Evolutionary conservation across 2,888 invertebrate genomes (phyloP), one percentile per base, ranked within the genome.

Genomic region (Lepeophtheirus nordmannii): DNA sequence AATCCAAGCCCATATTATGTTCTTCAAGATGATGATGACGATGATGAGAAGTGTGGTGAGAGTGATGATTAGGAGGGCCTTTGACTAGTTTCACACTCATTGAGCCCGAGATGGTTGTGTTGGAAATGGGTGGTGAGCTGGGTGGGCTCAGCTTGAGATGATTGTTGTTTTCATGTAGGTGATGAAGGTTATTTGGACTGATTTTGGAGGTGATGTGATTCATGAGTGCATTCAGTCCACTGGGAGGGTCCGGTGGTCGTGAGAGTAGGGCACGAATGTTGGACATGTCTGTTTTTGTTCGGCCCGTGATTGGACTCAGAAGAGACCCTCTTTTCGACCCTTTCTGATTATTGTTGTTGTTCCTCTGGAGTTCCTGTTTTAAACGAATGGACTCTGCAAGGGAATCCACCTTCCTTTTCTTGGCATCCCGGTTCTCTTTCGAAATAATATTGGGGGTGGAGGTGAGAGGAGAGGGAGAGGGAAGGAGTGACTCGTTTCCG

Each of bases 321-420:
- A 41, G 10, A 2, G 20, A 11, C n/a, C 5, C 38, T 14, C 20
- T 58, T 22, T 23, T 23, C 7, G 10, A 22, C 14, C 30, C 30
- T 10, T n/a, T 20, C 23, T 20, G 14, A 14, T 64, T 56, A 20
- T 46, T 46, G 22, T 23, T 22, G 37, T 46, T 64, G 56, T 56
- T 22, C 23, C 17, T 56, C 39, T 65, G 58, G 23, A 58, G 58
- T 17, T 40, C 17, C 39, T 65, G 65, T 23, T 65, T 65, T 37
- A 23, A 23, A 14, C 65, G 23, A 39, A 65, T 65, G 58, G 23
- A 23, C n/a, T 65, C 65, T 14, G 65, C 65, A 10, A 65, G 39
- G 38, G 58, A 58, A 38, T 65, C 65, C 58, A 65, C 57, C 20
- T 65, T 65, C n/a, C 65, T 9, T 39, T 37, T 65, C 39, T 65